phyloP scores from a whole-genome alignment of 2,888 invertebrate genomes.

The Tipula lateralis region DNA sequence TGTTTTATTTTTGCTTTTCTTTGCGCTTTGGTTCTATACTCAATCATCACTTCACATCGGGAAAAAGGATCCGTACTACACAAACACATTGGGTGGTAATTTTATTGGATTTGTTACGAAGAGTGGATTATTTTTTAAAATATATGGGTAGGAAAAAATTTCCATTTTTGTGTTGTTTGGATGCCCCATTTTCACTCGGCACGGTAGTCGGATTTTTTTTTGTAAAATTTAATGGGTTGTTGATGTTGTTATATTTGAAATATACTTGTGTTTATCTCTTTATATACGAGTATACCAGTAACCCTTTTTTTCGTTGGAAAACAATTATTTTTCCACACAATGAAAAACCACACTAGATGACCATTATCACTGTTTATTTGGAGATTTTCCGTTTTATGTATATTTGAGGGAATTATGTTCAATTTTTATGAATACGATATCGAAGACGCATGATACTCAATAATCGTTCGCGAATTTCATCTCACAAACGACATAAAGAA shows the following conservation, averaged over 20 bases:
- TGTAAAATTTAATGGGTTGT: constrained; percentile 13
- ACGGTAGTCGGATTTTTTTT: not conserved
- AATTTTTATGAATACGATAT: not conserved
- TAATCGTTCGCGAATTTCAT: not conserved
- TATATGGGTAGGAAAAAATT: not conserved
- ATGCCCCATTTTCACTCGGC: not conserved
- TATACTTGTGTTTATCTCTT: constrained; percentile 19
- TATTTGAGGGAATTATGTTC: not conserved
- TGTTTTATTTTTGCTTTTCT: too few relatives aligned
- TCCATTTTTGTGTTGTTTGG: not conserved
- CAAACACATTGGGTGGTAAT: constrained; percentile 24
- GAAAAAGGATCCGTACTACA: not conserved
- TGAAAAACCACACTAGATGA: constrained; percentile 9
- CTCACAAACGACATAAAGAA: not conserved
- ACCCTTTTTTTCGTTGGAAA: constrained; percentile 13
- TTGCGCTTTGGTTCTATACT: too few relatives aligned
- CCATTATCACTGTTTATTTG: constrained; percentile 19
- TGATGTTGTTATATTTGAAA: constrained; percentile 5
- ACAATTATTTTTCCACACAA: constrained; percentile 1
- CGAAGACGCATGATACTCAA: not conserved
- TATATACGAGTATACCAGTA: constrained; percentile 7
- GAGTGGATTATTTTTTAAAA: constrained; percentile 4
- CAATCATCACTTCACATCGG: not conserved
- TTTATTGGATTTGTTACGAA: constrained; percentile 5
- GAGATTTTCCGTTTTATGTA: not conserved